Percentiles rank a stretch among this genome's conserved stretches.
Evolutionary conservation across 2,797 vertebrate genomes (phyloP).

Genomic region (Neomorphus geoffroyi): DNA sequence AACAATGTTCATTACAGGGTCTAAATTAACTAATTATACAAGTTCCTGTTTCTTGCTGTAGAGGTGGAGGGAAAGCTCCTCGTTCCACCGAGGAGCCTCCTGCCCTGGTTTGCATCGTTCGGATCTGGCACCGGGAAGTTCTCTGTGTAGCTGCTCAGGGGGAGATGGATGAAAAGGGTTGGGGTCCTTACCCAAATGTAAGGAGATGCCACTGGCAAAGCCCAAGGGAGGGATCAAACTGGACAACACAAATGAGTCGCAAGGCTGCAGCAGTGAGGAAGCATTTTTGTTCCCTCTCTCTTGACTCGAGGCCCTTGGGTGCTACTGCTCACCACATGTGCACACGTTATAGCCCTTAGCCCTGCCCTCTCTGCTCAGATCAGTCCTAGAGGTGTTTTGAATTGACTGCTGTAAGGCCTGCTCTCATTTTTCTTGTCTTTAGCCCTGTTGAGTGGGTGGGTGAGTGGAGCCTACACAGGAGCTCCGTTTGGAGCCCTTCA

Average conservation of each 20-base stretch:
- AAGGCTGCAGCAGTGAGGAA: not conserved
- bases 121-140: not conserved
- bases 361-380: not conserved
- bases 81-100: not conserved
- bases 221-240: rapidly evolving
- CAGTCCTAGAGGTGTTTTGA: not conserved
- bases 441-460: not conserved
- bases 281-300: not conserved
- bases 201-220: not conserved
- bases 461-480: not conserved
- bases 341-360: not conserved
- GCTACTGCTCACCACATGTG: not conserved
- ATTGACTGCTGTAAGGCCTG: not conserved
- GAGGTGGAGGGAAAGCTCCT: not conserved
- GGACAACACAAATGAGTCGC: not conserved
- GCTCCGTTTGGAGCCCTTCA: not conserved
- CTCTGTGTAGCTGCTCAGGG: not conserved
- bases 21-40: constrained; percentile 29
- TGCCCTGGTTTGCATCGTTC: not conserved
- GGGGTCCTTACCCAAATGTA: not conserved
- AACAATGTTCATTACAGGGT: not conserved
- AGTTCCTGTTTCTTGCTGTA: not conserved
- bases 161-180: not conserved
- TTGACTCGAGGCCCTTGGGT: not conserved
- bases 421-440: not conserved